phyloP scores from a whole-genome alignment of 2,113 vertebrate species.

The Pterocles orientalis region DNA sequence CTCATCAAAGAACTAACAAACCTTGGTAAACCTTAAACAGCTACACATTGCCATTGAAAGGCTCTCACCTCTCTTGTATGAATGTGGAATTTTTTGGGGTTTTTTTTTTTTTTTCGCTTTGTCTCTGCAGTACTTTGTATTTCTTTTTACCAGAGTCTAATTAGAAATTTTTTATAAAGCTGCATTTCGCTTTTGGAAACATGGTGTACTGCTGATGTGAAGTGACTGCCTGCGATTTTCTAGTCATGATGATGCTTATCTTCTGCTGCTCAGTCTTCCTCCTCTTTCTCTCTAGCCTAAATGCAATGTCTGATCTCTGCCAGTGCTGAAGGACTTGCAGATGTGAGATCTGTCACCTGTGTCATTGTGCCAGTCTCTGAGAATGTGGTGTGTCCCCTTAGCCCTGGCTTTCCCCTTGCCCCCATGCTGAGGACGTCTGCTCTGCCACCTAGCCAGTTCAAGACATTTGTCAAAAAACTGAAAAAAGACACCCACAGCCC shows the following conservation, averaged over 20 bases:
- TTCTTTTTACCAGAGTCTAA: not conserved
- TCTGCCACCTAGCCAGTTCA: not conserved
- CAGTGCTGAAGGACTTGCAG: not conserved
- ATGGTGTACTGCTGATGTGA: not conserved
- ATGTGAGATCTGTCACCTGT: not conserved
- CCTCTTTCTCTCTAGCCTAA: not conserved
- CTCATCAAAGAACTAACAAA: not conserved
- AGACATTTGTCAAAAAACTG: not conserved
- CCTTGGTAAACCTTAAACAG: not conserved
- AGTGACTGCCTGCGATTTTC: not conserved
- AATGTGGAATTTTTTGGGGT: not conserved
- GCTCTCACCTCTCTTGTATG: not conserved
- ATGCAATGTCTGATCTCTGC: not conserved
- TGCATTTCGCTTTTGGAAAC: rapidly evolving
- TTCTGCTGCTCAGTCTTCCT: not conserved
- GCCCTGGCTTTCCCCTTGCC: not conserved
- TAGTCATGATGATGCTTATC: not conserved
- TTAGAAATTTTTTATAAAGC: not conserved
- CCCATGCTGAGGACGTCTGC: not conserved
- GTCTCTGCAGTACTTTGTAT: not conserved
- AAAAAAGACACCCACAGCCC: not conserved
- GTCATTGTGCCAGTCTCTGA: not conserved
- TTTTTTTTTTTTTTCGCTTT: not conserved
- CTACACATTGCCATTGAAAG: not conserved
- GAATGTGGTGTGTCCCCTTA: not conserved